Percentiles rank a stretch among this genome's conserved stretches.
Conservation (phyloP, 2,113 vertebrate species). For the Nansenia antarctica region DNA sequence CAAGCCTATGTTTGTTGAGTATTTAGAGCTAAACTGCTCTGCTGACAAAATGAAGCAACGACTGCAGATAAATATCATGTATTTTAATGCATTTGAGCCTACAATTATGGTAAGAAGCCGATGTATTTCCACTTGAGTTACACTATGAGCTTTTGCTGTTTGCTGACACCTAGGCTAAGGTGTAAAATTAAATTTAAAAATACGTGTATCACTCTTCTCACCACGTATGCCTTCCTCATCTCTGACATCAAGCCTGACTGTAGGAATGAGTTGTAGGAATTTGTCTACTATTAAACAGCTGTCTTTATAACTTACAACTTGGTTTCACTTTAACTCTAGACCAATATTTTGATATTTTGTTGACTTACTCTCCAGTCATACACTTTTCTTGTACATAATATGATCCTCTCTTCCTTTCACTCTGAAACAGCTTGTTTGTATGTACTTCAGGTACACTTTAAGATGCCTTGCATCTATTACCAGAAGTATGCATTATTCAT, state of each 20-base stretch:
- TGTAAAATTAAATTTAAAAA: no score
- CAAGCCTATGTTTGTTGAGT: no score
- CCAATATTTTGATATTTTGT: not conserved
- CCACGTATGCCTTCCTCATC: not conserved
- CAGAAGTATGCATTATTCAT: slow-evolving; percentile 72
- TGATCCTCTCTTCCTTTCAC: slow-evolving; percentile 31
- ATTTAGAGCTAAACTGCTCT: not conserved
- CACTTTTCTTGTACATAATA: not conserved
- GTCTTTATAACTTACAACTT: not conserved
- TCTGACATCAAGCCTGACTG: no score
- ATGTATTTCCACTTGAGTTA: not conserved
- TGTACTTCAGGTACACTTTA: slow-evolving; percentile 59
- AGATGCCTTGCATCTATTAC: slow-evolving; percentile 71
- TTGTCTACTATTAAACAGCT: not conserved
- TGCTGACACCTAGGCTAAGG: no score
- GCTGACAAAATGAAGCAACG: not conserved
- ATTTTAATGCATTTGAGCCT: not conserved
- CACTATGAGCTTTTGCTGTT: no score
- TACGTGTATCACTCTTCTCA: not conserved
- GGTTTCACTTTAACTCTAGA: no score
- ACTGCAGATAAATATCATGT: no score
- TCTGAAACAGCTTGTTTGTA: slow-evolving; percentile 49
- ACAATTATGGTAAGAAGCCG: not conserved
- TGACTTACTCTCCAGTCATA: not conserved
- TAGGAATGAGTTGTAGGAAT: not conserved